A percentile compares a stretch with the other conserved stretches of the same genome.
Evolutionary conservation across 2,888 invertebrate species (phyloP).

Genomic region (Trachelus troglodyta): DNA sequence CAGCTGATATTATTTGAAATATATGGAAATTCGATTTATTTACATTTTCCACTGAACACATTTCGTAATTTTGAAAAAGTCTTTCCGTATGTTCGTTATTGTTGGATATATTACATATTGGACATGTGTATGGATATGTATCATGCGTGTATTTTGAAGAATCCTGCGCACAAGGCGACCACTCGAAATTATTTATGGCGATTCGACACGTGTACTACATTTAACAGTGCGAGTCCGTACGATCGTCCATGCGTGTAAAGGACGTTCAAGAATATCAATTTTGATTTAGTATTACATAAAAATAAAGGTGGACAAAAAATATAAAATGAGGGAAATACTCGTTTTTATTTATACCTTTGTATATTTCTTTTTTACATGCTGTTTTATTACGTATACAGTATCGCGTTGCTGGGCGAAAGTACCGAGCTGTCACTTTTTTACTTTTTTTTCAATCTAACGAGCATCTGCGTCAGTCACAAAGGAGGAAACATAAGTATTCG

Average conservation of each 20-base stretch:
- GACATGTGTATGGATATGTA: not conserved
- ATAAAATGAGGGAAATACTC: too few species aligned
- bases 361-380: too few species aligned
- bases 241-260: not conserved
- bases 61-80: not conserved
- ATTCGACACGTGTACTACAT: not conserved
- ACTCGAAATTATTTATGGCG: not conserved
- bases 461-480: too few species aligned
- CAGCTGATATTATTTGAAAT: not conserved
- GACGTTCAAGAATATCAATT: not conserved
- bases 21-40: not conserved
- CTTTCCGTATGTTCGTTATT: not conserved
- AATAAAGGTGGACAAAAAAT: too few species aligned
- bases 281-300: not conserved
- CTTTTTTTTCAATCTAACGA: not conserved
- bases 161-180: not conserved
- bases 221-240: not conserved
- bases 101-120: not conserved
- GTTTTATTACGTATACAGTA: too few species aligned
- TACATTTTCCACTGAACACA: not conserved
- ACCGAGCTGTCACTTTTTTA: not conserved
- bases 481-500: too few species aligned
- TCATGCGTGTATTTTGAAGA: not conserved
- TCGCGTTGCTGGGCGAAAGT: not conserved
- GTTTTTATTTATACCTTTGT: too few species aligned